phyloP scores from a whole-genome alignment of 2,113 vertebrate genomes.

The Callionymus lyra region DNA sequence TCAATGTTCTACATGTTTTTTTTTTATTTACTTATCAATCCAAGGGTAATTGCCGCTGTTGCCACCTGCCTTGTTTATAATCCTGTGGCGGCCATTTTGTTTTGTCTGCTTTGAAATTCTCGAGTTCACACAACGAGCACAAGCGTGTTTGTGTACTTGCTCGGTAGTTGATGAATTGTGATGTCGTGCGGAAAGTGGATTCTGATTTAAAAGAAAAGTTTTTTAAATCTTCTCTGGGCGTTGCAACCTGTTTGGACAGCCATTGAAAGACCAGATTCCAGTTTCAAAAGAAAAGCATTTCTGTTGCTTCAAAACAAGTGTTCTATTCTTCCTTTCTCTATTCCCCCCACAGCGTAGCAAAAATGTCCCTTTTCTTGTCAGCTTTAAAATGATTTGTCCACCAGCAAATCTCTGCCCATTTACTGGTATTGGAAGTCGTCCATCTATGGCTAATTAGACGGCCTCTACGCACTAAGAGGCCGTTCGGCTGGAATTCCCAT shows the following conservation, averaged over 20 bases:
- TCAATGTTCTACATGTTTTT: too few species aligned
- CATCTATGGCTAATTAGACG: slow-evolving; percentile 49
- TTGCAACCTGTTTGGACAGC: slow-evolving; percentile 18
- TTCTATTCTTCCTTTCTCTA: slow-evolving; percentile 5
- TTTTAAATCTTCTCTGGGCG: slow-evolving; percentile 1
- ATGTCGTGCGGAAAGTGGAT: too few species aligned
- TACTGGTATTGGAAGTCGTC: slow-evolving; percentile 38
- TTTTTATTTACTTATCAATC: too few species aligned
- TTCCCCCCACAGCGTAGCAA: slow-evolving; percentile 7
- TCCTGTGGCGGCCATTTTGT: too few species aligned
- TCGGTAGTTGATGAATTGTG: not conserved
- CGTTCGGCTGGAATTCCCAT: slow-evolving; percentile 41
- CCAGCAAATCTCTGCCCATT: slow-evolving; percentile 35
- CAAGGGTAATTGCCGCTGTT: too few species aligned
- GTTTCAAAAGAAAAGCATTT: slow-evolving; percentile 6
- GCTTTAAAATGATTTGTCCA: slow-evolving; percentile 46
- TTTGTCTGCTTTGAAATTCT: too few species aligned
- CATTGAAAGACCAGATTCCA: slow-evolving; percentile 22
- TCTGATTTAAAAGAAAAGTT: too few species aligned
- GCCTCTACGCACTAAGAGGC: slow-evolving; percentile 22
- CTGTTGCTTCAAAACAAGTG: slow-evolving; percentile 12
- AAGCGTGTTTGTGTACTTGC: not conserved
- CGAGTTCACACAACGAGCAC: too few species aligned
- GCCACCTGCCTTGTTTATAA: too few species aligned
- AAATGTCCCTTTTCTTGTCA: slow-evolving; percentile 23